Percentiles rank a stretch among this genome's conserved stretches.
phyloP scores from a whole-genome alignment of 2,888 invertebrate species.

The Ophion ellenae region DNA sequence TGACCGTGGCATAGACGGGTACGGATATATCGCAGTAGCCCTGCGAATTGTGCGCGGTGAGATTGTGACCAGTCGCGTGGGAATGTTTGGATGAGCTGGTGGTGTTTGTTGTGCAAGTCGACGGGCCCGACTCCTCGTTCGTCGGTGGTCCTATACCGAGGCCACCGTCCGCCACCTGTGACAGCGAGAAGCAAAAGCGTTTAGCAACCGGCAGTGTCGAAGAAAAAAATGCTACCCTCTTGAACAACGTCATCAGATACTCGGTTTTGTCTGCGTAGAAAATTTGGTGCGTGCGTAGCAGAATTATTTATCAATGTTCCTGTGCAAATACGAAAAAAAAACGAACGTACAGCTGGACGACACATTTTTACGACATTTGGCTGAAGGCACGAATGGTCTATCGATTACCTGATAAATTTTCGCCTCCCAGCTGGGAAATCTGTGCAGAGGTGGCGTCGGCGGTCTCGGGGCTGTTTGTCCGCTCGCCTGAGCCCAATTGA shows the following conservation, averaged over 20 bases:
- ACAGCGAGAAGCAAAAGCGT: not conserved
- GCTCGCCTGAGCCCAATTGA: slow-evolving; percentile 84
- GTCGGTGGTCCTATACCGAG: slow-evolving; percentile 81
- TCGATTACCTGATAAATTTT: slow-evolving; percentile 93
- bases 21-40: slow-evolving; percentile 96
- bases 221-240: not conserved
- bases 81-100: slow-evolving; percentile 82
- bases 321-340: not conserved
- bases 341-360: not conserved
- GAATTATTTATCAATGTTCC: not conserved
- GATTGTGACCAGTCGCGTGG: slow-evolving; percentile 81
- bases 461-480: slow-evolving; percentile 86
- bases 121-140: slow-evolving; percentile 80
- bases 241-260: too few species aligned
- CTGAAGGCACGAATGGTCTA: slow-evolving; percentile 58
- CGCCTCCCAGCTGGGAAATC: slow-evolving; percentile 98
- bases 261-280: too few species aligned
- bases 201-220: not conserved
- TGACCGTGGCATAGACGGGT: slow-evolving; percentile 97
- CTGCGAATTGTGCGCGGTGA: slow-evolving; percentile 86
- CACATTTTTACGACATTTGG: too few species aligned
- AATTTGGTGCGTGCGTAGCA: too few species aligned
- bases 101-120: slow-evolving; percentile 78
- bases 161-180: slow-evolving; percentile 82
- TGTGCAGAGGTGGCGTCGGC: slow-evolving; percentile 95